Evolutionary conservation across 1,140 invertebrate species (phyloP).

Genomic region (Homalodisca vitripennis): DNA sequence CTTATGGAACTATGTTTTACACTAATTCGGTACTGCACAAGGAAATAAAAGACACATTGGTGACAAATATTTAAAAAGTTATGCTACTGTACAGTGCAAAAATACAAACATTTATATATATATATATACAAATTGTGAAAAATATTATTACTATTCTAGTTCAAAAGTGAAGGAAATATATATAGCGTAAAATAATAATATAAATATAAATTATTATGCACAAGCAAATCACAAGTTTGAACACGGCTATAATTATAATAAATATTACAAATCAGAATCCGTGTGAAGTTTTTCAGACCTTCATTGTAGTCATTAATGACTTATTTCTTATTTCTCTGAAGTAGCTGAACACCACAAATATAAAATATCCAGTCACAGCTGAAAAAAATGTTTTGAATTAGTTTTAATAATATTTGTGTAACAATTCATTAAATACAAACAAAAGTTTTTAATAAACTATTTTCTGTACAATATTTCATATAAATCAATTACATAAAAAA

Average conservation of each 20-base stretch:
- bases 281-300: background rate
- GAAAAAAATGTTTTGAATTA: background rate
- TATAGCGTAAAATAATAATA: background rate
- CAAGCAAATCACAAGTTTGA: background rate
- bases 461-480: background rate
- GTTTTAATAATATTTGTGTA: background rate
- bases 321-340: background rate
- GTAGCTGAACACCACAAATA: slow-evolving; percentile 15
- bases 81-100: no score
- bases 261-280: background rate
- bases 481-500: background rate
- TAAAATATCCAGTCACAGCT: slow-evolving; percentile 5
- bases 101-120: no score
- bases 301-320: background rate
- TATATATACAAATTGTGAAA: no score
- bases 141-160: background rate
- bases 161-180: background rate
- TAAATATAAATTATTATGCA: background rate
- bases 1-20: no score
- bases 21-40: no score
- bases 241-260: background rate
- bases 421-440: background rate
- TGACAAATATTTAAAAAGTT: no score
- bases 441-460: background rate
- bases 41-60: no score